Conservation (phyloP, 2,888 invertebrate species). For the Anthophora plumipes region DNA sequence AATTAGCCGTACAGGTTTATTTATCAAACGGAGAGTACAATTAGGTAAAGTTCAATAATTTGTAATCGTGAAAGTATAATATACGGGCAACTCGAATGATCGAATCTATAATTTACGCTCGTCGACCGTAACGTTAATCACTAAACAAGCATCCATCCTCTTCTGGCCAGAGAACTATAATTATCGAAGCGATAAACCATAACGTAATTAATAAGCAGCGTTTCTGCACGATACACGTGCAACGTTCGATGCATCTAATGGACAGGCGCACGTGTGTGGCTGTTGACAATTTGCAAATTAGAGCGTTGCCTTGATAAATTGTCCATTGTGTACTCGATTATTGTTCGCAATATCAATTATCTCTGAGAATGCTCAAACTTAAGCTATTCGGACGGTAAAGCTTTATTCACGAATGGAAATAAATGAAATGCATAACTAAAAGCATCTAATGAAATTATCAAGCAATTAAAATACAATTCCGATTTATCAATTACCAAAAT, state of each 20-base stretch:
- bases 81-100: constrained; percentile 28
- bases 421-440: background rate
- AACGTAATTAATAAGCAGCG: constrained; percentile 67
- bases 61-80: constrained; percentile 9
- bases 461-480: too few relatives aligned
- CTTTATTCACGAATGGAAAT: background rate
- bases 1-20: background rate
- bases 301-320: constrained; percentile 8
- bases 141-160: constrained; percentile 55
- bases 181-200: constrained; percentile 71
- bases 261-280: background rate
- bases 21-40: background rate
- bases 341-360: background rate
- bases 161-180: constrained; percentile 52
- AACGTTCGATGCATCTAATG: constrained; percentile 9
- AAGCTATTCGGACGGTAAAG: background rate
- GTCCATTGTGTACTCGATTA: background rate
- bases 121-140: constrained; percentile 58
- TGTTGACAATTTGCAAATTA: constrained; percentile 28
- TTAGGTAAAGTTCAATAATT: constrained; percentile 23
- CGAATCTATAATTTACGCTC: constrained; percentile 56
- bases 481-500: too few relatives aligned
- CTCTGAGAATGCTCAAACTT: background rate
- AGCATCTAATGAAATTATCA: too few relatives aligned
- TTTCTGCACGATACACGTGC: constrained; percentile 5